Evolutionary conservation across 2,888 invertebrate genomes (phyloP).

Genomic region (Deilephila elpenor): DNA sequence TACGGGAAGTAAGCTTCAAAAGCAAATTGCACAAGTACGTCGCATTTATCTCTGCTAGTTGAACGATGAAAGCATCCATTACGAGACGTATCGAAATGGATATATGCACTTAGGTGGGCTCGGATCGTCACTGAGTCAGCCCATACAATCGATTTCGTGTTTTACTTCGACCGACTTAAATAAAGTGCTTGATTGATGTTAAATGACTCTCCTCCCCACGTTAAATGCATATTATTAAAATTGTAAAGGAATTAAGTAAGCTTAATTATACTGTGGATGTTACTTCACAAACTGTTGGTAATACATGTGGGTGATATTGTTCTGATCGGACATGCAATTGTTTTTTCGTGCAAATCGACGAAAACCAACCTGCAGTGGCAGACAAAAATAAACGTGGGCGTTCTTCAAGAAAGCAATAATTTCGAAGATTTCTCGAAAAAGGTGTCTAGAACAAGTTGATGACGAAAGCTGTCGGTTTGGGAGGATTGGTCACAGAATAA

Average conservation of each 20-base stretch:
- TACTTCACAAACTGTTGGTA: too few relatives aligned
- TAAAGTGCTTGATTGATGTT: conserved; percentile 22
- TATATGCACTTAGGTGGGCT: conserved; percentile 71
- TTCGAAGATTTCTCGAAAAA: too few relatives aligned
- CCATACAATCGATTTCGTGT: conserved; percentile 50
- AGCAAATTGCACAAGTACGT: conserved; percentile 68
- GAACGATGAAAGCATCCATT: conserved; percentile 75
- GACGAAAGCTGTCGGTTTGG: too few relatives aligned
- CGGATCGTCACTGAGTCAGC: conserved; percentile 48
- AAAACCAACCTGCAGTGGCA: too few relatives aligned
- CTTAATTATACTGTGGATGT: too few relatives aligned
- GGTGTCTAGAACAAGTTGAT: too few relatives aligned
- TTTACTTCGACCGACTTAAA: conserved; percentile 46
- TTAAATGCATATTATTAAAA: conserved; percentile 3
- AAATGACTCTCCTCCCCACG: neutral
- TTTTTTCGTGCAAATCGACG: too few relatives aligned
- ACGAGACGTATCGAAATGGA: conserved; percentile 65
- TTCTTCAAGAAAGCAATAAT: too few relatives aligned
- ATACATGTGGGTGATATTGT: too few relatives aligned
- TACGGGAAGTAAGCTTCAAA: conserved; percentile 64
- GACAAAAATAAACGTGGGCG: too few relatives aligned
- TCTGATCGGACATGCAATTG: too few relatives aligned
- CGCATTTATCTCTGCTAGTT: conserved; percentile 67
- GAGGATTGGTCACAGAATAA: too few relatives aligned
- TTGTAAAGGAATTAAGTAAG: neutral